Conservation (phyloP, 37 sponge, comb jelly and placozoan genomes). For the Cladorhizidae sp. region DNA sequence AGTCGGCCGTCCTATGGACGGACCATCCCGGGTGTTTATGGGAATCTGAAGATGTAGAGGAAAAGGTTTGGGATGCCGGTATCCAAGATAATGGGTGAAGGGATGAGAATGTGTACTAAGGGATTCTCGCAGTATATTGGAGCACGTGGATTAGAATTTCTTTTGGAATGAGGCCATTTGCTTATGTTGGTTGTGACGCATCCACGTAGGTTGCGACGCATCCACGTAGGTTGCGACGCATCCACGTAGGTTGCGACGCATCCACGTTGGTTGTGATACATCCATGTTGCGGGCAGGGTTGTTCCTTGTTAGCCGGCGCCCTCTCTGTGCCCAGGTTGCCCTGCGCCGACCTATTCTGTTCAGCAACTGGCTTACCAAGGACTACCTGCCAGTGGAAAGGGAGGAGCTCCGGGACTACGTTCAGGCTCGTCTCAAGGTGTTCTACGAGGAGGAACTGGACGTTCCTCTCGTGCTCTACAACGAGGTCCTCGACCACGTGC, state of each 20-base stretch:
- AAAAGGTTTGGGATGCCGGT: too few species aligned
- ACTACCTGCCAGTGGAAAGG: constrained; percentile 91
- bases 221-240: too few species aligned
- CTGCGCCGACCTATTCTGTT: constrained; percentile 92
- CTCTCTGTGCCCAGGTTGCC: constrained; percentile 65
- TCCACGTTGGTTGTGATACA: too few species aligned
- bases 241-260: too few species aligned
- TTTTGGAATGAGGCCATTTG: too few species aligned
- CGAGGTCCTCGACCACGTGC: constrained; percentile 96
- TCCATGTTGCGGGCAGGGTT: too few species aligned
- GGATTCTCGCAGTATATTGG: too few species aligned
- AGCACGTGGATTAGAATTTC: too few species aligned
- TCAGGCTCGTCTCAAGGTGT: constrained; percentile 94
- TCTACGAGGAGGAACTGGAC: constrained; percentile 98
- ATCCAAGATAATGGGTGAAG: background rate
- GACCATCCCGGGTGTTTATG: background rate
- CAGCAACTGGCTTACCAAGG: constrained; percentile 95
- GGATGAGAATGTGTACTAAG: background rate
- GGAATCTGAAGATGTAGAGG: background rate
- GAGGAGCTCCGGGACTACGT: constrained; percentile 95
- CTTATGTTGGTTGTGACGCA: too few species aligned
- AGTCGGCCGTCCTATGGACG: too few species aligned
- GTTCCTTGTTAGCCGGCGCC: too few species aligned
- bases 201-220: too few species aligned
- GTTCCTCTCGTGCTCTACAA: constrained; percentile 95